phyloP scores from a whole-genome alignment of 2,888 invertebrate genomes.

The Epistrophe eligans region DNA sequence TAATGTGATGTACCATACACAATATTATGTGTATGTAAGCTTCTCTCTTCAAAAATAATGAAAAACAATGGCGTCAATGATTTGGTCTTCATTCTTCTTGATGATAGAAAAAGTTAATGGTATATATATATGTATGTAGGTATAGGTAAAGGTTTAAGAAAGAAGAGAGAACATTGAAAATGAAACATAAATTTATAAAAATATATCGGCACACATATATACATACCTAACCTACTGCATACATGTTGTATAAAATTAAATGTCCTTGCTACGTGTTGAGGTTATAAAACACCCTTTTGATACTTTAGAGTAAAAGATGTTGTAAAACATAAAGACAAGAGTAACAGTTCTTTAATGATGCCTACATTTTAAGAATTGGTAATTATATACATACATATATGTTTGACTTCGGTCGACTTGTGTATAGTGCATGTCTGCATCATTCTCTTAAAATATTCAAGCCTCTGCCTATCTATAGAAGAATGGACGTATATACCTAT shows the following conservation, averaged over 20 bases:
- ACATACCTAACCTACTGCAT: too few relatives aligned
- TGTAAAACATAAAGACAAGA: constrained; percentile 5
- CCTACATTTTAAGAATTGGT: neutral
- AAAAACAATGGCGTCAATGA: constrained; percentile 28
- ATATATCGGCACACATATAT: too few relatives aligned
- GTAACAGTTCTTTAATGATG: neutral
- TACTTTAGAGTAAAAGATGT: constrained; percentile 14
- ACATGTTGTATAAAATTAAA: neutral
- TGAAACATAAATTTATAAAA: neutral
- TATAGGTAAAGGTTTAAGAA: too few relatives aligned
- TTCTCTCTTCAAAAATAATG: neutral
- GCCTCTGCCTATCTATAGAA: too few relatives aligned
- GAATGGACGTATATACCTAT: too few relatives aligned
- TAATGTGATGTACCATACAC: constrained; percentile 21
- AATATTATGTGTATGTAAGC: too few relatives aligned
- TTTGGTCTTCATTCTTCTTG: neutral
- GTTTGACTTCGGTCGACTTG: neutral
- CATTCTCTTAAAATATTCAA: too few relatives aligned
- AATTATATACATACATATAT: neutral
- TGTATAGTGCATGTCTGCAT: too few relatives aligned
- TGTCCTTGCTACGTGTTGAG: constrained; percentile 12
- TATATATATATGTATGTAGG: neutral
- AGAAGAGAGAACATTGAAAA: neutral
- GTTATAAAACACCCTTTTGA: constrained; percentile 11
- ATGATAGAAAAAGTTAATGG: neutral